These are phyloP conservation scores for Rhodeus uyekii DNA, from an alignment of 2,797 vertebrate species.

Conservation along the genomic window DNA sequence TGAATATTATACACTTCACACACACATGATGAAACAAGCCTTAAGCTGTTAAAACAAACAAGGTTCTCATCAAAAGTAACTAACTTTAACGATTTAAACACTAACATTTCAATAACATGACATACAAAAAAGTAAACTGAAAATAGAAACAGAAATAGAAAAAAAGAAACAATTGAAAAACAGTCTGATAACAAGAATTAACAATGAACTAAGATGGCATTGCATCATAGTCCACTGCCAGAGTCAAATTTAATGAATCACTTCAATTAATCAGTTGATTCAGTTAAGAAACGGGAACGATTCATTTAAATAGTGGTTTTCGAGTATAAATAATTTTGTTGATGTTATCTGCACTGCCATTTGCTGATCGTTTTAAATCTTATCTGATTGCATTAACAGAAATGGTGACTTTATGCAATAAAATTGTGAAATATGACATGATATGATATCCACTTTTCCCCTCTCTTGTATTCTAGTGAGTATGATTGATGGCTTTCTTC, in stretches of 20 bases:
- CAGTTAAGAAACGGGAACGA: not conserved
- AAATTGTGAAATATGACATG: conserved; percentile 22
- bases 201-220: not conserved
- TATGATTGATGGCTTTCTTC: conserved; percentile 25
- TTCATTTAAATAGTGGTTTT: not conserved
- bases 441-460: conserved; percentile 17
- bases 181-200: not conserved
- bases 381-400: conserved; percentile 34
- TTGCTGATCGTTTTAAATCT: not conserved
- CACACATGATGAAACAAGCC: not conserved
- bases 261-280: not conserved
- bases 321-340: too few species aligned
- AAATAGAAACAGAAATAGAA: conserved; percentile 5
- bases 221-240: not conserved
- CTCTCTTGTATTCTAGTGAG: conserved; percentile 7
- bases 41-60: conserved; percentile 22
- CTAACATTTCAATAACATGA: conserved; percentile 9
- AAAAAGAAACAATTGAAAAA: conserved; percentile 5
- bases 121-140: conserved; percentile 7
- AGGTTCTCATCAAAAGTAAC: conserved; percentile 2
- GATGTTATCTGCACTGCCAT: not conserved
- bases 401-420: conserved; percentile 14
- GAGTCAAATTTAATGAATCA: not conserved
- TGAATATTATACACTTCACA: conserved; percentile 7
- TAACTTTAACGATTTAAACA: not conserved